These are phyloP conservation scores for Mystacornis crossleyi DNA, from an alignment of 2,113 vertebrate species.

Conservation along the genomic window DNA sequence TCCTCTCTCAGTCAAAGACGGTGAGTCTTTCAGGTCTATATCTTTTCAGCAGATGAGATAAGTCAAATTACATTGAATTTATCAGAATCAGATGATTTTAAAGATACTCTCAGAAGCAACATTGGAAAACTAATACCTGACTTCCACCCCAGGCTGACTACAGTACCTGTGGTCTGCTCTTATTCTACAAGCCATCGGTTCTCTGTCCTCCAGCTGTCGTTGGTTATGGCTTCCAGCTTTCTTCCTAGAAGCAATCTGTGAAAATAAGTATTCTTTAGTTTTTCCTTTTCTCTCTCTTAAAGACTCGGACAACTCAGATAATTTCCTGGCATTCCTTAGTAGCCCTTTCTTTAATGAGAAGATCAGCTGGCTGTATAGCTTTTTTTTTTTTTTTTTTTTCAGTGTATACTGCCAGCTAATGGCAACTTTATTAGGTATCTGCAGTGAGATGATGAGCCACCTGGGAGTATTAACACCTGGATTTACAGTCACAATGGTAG, in stretches of 20 bases:
- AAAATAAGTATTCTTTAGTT: not conserved
- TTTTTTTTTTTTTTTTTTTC: conserved; percentile 63
- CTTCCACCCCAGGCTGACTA: not conserved
- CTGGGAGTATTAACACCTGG: conserved; percentile 82
- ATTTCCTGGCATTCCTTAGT: conserved; percentile 61
- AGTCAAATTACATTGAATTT: not conserved
- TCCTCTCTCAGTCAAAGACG: not conserved
- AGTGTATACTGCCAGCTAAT: conserved; percentile 73
- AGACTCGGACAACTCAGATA: conserved; percentile 52
- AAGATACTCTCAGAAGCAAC: not conserved
- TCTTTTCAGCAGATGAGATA: not conserved
- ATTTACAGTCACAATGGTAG: conserved; percentile 77
- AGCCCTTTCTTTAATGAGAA: conserved; percentile 69
- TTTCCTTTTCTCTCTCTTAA: conserved; percentile 31
- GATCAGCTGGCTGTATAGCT: conserved; percentile 66
- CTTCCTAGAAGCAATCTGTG: not conserved
- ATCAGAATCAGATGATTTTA: conserved; percentile 12
- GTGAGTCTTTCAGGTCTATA: not conserved
- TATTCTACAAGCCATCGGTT: not conserved
- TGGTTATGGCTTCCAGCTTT: not conserved
- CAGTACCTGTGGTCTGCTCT: not conserved
- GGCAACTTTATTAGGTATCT: conserved; percentile 79
- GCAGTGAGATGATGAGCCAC: conserved; percentile 74
- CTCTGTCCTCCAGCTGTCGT: not conserved
- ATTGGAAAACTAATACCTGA: not conserved